phyloP scores from a whole-genome alignment of 2,113 vertebrate genomes.

The Eudyptes chrysolophus region DNA sequence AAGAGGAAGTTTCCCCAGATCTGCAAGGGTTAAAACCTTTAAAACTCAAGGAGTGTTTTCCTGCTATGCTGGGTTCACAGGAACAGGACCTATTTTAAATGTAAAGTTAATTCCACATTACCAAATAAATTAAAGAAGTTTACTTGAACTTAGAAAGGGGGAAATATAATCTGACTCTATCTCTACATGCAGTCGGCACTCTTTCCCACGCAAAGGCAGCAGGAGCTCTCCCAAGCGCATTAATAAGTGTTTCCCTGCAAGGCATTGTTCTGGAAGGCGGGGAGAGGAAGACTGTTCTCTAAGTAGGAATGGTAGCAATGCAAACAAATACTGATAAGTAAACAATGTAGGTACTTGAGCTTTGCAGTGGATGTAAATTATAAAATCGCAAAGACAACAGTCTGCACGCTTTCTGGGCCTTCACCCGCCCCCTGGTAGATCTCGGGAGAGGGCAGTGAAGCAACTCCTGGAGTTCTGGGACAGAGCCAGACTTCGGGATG shows the following conservation, averaged over 20 bases:
- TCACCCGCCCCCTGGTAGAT: not conserved
- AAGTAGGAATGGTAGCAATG: slow-evolving; percentile 38
- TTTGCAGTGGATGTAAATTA: not conserved
- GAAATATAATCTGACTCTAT: slow-evolving; percentile 16
- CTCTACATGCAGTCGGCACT: not conserved
- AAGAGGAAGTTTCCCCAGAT: not conserved
- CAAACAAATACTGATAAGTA: slow-evolving; percentile 21
- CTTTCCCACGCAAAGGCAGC: slow-evolving; percentile 48
- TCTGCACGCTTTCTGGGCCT: not conserved
- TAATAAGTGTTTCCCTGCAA: not conserved
- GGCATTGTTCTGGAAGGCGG: not conserved
- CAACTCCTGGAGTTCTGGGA: not conserved
- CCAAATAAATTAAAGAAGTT: slow-evolving; percentile 38
- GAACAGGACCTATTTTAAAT: not conserved
- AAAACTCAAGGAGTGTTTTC: not conserved
- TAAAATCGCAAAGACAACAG: not conserved
- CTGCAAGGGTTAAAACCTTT: not conserved
- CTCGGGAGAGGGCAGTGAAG: not conserved
- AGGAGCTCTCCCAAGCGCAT: not conserved
- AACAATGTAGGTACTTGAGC: not conserved
- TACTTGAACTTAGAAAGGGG: not conserved
- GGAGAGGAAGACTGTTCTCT: not conserved
- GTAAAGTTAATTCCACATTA: not conserved
- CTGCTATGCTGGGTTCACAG: not conserved
- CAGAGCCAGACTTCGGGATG: not conserved